Base-by-base conservation (phyloP, 2,797 vertebrate species). In the Luscinia luscinia region DNA sequence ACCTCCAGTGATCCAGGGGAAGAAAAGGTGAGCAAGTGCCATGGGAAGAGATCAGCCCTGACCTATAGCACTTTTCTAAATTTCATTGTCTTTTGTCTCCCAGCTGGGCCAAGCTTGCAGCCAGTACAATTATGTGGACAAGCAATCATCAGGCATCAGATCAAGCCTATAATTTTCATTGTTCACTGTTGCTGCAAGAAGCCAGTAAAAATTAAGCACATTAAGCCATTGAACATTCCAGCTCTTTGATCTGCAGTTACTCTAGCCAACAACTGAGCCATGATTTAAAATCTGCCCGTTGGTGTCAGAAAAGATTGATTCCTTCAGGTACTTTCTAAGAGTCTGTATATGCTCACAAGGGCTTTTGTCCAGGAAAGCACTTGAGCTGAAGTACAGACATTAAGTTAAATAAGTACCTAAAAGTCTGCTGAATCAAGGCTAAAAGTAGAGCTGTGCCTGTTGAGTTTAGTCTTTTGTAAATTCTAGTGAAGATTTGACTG, bases 281-380 rank as follows among this genome's bases (percentile, higher is more conserved):
- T 46, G 40, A 74, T 70, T 90, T 92, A 48, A 95, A 90, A 74
- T 63, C 45, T 89, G 24, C n/a, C 30, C 17, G 18, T 77, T 11
- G 8, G 28, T 45, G 27, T 89, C 63, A 91, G 41, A 76, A 84
- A 74, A 82, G 40, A 87, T 79, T 1, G 1, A 67, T 87, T 77
- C 20, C 36, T 96, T 87, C 49, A 77, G 75, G 18, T 64, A 75
- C 68, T 87, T 96, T 80, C 72, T 89, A 64, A 67, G 43, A 93
- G 62, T 74, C 9, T 1, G 2, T 66, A 16, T 78, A 58, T 62
- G 21, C 23, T 86, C 34, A n/a, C 51, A 28, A 49, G 45, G 70
- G 62, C 74, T 84, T 89, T 86, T 43, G 36, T 95, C 81, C 70
- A 90, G 84, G 46, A 90, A 88, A 94, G 55, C 72, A 80, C 57